These are phyloP conservation scores for Oncopodura yosiiana DNA, from an alignment of 1,140 invertebrate genomes.

Conservation along the genomic window DNA sequence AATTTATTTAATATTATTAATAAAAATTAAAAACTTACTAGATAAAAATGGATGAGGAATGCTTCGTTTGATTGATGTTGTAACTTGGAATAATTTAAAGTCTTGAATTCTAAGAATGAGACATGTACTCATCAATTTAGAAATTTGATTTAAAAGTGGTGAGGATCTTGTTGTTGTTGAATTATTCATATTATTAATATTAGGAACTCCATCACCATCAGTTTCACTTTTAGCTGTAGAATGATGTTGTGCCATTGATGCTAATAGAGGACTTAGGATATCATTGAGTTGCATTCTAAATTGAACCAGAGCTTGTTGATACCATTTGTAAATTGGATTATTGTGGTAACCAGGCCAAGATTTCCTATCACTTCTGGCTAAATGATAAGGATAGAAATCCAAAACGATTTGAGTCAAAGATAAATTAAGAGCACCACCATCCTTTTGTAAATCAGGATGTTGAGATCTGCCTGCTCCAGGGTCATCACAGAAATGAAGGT, in stretches of 20 bases:
- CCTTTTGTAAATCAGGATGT: constrained; percentile 70
- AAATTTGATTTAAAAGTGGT: constrained; percentile 57
- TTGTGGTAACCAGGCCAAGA: constrained; percentile 69
- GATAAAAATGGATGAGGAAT: constrained; percentile 66
- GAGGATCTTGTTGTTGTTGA: constrained; percentile 3
- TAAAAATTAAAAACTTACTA: constrained; percentile 47
- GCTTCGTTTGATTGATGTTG: constrained; percentile 58
- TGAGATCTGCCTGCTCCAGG: constrained; percentile 74
- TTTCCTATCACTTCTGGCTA: constrained; percentile 70
- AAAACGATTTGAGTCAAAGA: constrained; percentile 67
- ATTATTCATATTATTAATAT: constrained; percentile 41
- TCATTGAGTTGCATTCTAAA: constrained; percentile 48
- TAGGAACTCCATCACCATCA: constrained; percentile 36
- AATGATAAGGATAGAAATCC: constrained; percentile 94
- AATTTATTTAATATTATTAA: constrained; percentile 13
- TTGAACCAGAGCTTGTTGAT: constrained; percentile 55
- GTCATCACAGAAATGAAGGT: constrained; percentile 96
- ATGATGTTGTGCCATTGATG: too few species aligned
- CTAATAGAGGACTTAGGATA: constrained; percentile 15
- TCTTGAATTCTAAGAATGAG: constrained; percentile 80
- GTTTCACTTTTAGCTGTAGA: too few species aligned
- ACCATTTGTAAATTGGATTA: constrained; percentile 59
- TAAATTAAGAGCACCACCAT: constrained; percentile 89
- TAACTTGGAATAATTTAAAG: constrained; percentile 72
- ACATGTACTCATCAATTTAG: constrained; percentile 85